phyloP scores from a whole-genome alignment of 2,113 vertebrate species.

The Hyperopisus bebe region DNA sequence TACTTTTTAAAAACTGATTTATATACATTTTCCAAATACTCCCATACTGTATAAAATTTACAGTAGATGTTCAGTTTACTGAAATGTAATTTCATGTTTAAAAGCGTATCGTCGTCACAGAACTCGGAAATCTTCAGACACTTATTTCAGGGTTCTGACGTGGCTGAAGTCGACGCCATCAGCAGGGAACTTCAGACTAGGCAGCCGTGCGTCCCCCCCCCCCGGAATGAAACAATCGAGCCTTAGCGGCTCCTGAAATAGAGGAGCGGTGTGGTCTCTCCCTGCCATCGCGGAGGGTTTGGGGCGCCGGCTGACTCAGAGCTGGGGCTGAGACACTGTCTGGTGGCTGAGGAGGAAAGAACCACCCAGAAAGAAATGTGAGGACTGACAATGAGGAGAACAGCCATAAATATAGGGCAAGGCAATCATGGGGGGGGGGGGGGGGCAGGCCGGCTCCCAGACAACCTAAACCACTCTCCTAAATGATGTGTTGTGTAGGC shows the following conservation, averaged over 20 bases:
- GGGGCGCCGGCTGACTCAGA: slow-evolving; percentile 27
- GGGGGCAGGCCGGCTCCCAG: slow-evolving; percentile 32
- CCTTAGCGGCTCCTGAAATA: not conserved
- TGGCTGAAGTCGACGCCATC: not conserved
- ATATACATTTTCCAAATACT: not conserved
- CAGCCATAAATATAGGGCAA: slow-evolving; percentile 29
- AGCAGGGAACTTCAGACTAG: not conserved
- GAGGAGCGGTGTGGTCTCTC: not conserved
- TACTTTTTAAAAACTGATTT: not conserved
- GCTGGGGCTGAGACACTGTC: slow-evolving; percentile 32
- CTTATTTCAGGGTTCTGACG: not conserved
- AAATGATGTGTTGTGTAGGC: slow-evolving; percentile 44
- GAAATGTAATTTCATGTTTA: not conserved
- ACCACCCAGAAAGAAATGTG: slow-evolving; percentile 19
- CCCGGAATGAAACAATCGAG: not conserved
- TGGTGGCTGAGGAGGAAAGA: slow-evolving; percentile 30
- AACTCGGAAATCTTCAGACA: not conserved
- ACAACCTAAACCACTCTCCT: slow-evolving; percentile 36
- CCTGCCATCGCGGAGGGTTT: not conserved
- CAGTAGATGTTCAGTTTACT: not conserved
- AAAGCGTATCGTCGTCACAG: not conserved
- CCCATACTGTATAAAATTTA: not conserved
- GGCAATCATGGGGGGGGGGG: slow-evolving; percentile 24
- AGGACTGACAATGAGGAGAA: slow-evolving; percentile 15
- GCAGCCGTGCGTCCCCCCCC: not conserved